A percentile compares a stretch with the other conserved stretches of the same genome.
phyloP scores from a whole-genome alignment of 2,888 invertebrate species.

The Thera obeliscata region DNA sequence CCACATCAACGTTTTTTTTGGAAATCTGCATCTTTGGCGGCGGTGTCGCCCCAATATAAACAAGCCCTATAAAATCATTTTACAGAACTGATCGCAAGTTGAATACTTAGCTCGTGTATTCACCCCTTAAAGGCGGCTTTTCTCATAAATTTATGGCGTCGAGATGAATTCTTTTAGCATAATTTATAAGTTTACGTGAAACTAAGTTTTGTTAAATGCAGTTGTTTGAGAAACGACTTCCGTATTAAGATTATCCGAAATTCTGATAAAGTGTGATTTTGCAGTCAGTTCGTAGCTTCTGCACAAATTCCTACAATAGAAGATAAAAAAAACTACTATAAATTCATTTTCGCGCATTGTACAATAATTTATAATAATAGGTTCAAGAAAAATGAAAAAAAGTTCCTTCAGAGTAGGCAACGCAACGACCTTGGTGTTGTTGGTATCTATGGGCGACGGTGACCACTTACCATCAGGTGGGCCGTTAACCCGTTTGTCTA shows the following conservation, averaged over 20 bases:
- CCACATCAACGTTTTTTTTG: too few species aligned
- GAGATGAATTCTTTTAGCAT: conserved; percentile 58
- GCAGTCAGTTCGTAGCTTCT: conserved; percentile 2
- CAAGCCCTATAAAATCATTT: too few species aligned
- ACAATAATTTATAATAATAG: too few species aligned
- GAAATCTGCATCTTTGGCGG: too few species aligned
- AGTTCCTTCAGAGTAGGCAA: too few species aligned
- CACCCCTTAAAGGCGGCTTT: conserved; percentile 51
- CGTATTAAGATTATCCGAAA: conserved; percentile 26
- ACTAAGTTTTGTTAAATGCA: conserved; percentile 40
- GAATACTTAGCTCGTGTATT: conserved; percentile 18
- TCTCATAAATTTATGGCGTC: conserved; percentile 61
- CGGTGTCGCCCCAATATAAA: too few species aligned
- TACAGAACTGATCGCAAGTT: neutral
- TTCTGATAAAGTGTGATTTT: conserved; percentile 20
- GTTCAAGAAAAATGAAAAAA: too few species aligned
- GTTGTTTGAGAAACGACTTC: conserved; percentile 32
- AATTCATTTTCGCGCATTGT: too few species aligned
- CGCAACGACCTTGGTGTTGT: too few species aligned
- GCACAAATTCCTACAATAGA: neutral
- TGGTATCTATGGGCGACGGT: too few species aligned
- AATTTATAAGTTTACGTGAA: conserved; percentile 46
- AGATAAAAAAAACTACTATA: neutral
- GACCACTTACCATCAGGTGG: too few species aligned
- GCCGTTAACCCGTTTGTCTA: too few species aligned